Percentiles rank a stretch among this genome's conserved stretches.
Evolutionary conservation across 1,140 invertebrate genomes (phyloP).

Genomic region (Portunus trituberculatus): DNA sequence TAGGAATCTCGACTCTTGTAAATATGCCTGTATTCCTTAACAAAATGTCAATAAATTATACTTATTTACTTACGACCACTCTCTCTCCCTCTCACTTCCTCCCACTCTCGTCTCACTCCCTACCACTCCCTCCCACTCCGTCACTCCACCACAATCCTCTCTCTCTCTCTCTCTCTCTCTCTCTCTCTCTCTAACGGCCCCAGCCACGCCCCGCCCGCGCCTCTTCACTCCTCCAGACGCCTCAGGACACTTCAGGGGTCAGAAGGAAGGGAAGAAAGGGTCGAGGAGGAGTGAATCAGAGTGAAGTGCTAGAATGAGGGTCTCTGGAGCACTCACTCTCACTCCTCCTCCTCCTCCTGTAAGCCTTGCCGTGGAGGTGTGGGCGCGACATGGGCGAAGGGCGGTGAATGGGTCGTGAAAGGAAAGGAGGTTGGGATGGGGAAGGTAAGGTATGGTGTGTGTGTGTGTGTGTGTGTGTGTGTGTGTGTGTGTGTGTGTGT

Average conservation of each 20-base stretch:
- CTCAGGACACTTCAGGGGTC: background rate
- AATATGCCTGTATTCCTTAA: no score
- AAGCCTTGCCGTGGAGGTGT: no score
- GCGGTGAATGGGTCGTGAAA: no score
- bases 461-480: constrained; percentile 52
- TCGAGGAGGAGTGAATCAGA: background rate
- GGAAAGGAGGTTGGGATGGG: no score
- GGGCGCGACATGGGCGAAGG: no score
- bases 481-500: constrained; percentile 53
- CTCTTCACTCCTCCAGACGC: background rate
- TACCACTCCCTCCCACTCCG: background rate
- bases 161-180: no score
- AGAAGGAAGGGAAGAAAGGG: background rate
- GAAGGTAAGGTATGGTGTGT: background rate
- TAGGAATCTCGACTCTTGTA: no score
- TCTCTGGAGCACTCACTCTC: background rate
- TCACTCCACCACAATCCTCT: background rate
- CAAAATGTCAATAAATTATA: no score
- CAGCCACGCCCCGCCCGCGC: background rate
- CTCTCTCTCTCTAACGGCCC: background rate
- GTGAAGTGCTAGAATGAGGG: background rate
- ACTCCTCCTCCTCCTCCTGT: no score
- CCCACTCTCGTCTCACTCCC: no score
- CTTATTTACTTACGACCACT: no score
- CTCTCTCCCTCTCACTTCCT: no score